Conservation (phyloP, 2,113 vertebrate genomes). For the Mus spicilegus region DNA sequence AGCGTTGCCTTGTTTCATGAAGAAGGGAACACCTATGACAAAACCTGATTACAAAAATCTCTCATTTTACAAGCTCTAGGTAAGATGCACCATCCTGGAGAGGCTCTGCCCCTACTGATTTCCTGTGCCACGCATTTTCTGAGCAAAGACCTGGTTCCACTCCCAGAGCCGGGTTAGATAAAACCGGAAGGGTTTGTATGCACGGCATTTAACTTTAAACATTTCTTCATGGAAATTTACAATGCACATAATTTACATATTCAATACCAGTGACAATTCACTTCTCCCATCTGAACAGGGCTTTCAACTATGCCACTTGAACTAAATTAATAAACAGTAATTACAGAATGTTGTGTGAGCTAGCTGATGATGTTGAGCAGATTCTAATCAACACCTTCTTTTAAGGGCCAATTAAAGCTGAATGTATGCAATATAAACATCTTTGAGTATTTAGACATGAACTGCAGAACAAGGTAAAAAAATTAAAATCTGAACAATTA, state of each 20-base stretch:
- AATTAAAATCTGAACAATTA: slow-evolving; percentile 88
- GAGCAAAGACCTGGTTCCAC: slow-evolving; percentile 52
- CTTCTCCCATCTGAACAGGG: slow-evolving; percentile 92
- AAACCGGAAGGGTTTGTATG: slow-evolving; percentile 85
- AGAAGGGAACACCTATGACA: slow-evolving; percentile 66
- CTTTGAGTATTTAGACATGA: slow-evolving; percentile 91
- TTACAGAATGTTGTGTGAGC: slow-evolving; percentile 92
- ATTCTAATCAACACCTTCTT: slow-evolving; percentile 94
- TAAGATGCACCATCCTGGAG: slow-evolving; percentile 72
- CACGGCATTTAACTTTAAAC: slow-evolving; percentile 88
- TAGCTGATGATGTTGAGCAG: slow-evolving; percentile 93
- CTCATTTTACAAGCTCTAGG: slow-evolving; percentile 83
- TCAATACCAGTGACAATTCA: slow-evolving; percentile 92
- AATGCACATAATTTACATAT: slow-evolving; percentile 91
- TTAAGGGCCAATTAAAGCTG: slow-evolving; percentile 92
- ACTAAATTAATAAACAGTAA: slow-evolving; percentile 94
- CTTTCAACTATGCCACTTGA: slow-evolving; percentile 93
- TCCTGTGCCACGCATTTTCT: background rate
- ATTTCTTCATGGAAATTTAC: slow-evolving; percentile 89
- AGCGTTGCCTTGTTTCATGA: slow-evolving; percentile 69
- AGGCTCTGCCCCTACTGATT: slow-evolving; percentile 61
- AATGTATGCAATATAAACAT: slow-evolving; percentile 93
- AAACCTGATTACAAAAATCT: slow-evolving; percentile 80
- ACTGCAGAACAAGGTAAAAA: slow-evolving; percentile 88
- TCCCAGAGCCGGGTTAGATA: slow-evolving; percentile 80